A percentile compares a stretch with the other conserved stretches of the same genome.
phyloP scores from a whole-genome alignment of 2,888 invertebrate species.

The Agrenia bidenticulata region DNA sequence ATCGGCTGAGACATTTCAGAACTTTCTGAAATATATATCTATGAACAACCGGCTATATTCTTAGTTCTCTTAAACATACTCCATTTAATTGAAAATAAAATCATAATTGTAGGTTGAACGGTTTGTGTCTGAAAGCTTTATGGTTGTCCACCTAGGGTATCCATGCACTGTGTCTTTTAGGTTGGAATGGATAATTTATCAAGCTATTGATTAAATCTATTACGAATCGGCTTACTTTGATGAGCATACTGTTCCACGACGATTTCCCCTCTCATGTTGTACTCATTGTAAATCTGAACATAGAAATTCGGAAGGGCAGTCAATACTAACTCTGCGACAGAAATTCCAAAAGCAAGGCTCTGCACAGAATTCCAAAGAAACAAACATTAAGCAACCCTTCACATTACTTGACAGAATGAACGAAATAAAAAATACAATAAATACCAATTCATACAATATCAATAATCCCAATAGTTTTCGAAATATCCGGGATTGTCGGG shows the following conservation, averaged over 20 bases:
- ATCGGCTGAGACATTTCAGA: too few species aligned
- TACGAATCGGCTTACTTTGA: conserved; percentile 9
- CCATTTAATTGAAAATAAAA: too few species aligned
- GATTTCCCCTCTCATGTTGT: conserved; percentile 22
- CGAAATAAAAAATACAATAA: not conserved
- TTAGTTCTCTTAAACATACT: too few species aligned
- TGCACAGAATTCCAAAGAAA: not conserved
- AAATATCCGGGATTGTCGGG: conserved; percentile 11
- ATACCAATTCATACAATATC: conserved; percentile 19
- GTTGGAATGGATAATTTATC: too few species aligned
- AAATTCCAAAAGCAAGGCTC: conserved; percentile 11
- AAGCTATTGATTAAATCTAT: too few species aligned
- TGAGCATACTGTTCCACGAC: conserved; percentile 6
- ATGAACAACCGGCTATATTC: too few species aligned
- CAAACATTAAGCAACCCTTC: too few species aligned
- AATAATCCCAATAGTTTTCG: conserved; percentile 13
- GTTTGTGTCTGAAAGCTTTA: too few species aligned
- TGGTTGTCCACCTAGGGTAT: too few species aligned
- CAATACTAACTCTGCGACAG: conserved; percentile 15
- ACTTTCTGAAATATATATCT: too few species aligned
- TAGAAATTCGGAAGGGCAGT: conserved; percentile 16
- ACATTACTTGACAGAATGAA: not conserved
- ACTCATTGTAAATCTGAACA: conserved; percentile 15
- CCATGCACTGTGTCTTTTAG: too few species aligned
- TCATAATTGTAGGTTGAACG: too few species aligned